Percentiles rank a stretch among this genome's conserved stretches.
Evolutionary conservation across 1,140 invertebrate genomes (phyloP).

Genomic region (Drosophila virilis): DNA sequence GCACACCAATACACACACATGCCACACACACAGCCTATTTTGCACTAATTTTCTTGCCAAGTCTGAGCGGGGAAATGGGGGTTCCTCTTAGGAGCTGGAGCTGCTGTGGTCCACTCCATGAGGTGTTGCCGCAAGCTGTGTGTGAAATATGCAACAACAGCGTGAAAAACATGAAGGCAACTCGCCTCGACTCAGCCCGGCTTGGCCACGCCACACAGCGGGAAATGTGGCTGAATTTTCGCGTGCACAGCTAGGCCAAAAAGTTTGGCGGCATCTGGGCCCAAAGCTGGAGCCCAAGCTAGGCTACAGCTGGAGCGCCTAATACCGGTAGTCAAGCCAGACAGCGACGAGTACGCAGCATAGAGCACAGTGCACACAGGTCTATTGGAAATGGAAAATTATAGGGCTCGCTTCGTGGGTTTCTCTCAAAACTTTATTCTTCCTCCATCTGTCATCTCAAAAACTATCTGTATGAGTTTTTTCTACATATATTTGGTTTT

Average conservation of each 20-base stretch:
- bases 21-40: constrained; percentile 53
- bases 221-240: constrained; percentile 70
- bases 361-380: constrained; percentile 20
- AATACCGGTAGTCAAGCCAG: constrained; percentile 70
- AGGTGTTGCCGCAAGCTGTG: constrained; percentile 81
- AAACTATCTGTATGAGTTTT: too few species aligned
- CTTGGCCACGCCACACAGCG: constrained; percentile 65
- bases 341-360: constrained; percentile 23
- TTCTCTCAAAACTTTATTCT: too few species aligned
- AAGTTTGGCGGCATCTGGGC: constrained; percentile 1
- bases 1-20: constrained; percentile 54
- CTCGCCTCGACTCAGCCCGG: constrained; percentile 11
- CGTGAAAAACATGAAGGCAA: constrained; percentile 80
- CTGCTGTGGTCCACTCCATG: constrained; percentile 42
- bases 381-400: background rate
- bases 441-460: too few species aligned
- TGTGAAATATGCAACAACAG: constrained; percentile 81
- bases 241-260: constrained; percentile 53
- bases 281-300: constrained; percentile 12
- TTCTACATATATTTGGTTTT: too few species aligned
- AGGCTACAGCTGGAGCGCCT: constrained; percentile 52
- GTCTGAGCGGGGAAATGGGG: constrained; percentile 9
- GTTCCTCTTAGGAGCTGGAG: constrained; percentile 8
- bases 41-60: constrained; percentile 75
- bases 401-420: too few species aligned